Evolutionary conservation across 2,797 vertebrate species (phyloP), one percentile per base, ranked within the genome.

Genomic region (Hemibagrus guttatus): DNA sequence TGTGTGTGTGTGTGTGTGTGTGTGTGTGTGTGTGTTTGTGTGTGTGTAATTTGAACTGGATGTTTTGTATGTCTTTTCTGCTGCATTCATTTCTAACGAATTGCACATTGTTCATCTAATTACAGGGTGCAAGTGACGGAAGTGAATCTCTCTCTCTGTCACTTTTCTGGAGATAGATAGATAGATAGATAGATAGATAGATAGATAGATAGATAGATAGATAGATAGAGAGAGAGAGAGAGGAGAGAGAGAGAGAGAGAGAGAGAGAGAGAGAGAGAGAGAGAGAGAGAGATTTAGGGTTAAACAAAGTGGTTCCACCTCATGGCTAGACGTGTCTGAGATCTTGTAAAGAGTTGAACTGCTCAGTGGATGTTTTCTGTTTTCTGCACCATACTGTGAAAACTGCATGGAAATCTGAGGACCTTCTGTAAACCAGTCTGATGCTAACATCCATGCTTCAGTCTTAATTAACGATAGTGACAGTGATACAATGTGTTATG

Each of bases 71-170:
- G 88, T 91, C 54, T 63, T 16, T 75, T 93, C 95, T 93, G 94
- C 92, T 95, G 94, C 54, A 58, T 94, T 96, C 95, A 93, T 94
- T 95, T 95, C 94, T 95, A 96, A 96, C 94, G 95, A 96, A 97
- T 95, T 95, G 92, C 91, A 93, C 94, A 95, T 94, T 95, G 93
- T 95, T 94, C 90, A 93, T 92, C 91, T 91, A 92, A 90, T 84
- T 21, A 46, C 54, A 85, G 63, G 63, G 61, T 78, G 58, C 64
- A 84, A 46, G 28, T 71, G 35, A 81, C 7, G 14, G 59, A 81
- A 46, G 39, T 46, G 54, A 35, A 23, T 72, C 39, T 26, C 68
- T 21, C 39, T 72, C 39, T 26, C 69, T 46, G 7, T 42, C 64
- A 39, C 66, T 39, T 39, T 39, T 39, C 46, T 49, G 46, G 7